Base-by-base conservation (phyloP, 2,113 vertebrate species). In the Phylloscopus whistleri region DNA sequence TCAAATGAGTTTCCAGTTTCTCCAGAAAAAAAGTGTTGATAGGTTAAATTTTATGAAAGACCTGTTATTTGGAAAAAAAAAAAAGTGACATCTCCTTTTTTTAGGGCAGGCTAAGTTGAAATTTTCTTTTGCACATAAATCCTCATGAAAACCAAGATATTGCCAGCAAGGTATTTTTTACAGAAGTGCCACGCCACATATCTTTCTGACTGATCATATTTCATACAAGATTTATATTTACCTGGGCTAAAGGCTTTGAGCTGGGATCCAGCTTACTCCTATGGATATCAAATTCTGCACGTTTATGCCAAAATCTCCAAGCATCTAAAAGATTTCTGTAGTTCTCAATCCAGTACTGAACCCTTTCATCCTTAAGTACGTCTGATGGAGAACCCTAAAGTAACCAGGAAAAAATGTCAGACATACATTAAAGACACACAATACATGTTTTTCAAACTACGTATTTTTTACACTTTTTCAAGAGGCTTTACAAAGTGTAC, bases 311-410 rank as follows among this genome's bases (percentile, higher is more conserved):
- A 97, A 99, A 99, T 48, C 99, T 98, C 99, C 99, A 99, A 13
- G 99, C 99, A 58, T 99, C 99, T 96, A 99, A 97, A 63, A 99
- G 98, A 97, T 99, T 99, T 86, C 99, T 98, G 52, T 99, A 99
- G 98, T 99, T 99, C 94, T 99, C 99, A 15, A 99, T 99, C 99
- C 99, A 99, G 97, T 99, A 99, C 74, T 99, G 99, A 95, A 99
- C 99, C 20, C 99, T 98, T 26, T 99, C 98, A 97, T 99, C 99
- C 94, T 99, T 99, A 93, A 99, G 96, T 66, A 99, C 98, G 6
- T 99, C 99, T 15, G 98, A 98, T 3, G 99, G 98, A 85, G 99
- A 99, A 43, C 99, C 99, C 99, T 99, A 90, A 67, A 78, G 60
- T 15, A 24, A 33, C 27, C 39, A n/a, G 74, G 82, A 68, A 52